These are phyloP conservation scores for Merluccius polli DNA, from an alignment of 2,797 vertebrate species.

Conservation along the genomic window DNA sequence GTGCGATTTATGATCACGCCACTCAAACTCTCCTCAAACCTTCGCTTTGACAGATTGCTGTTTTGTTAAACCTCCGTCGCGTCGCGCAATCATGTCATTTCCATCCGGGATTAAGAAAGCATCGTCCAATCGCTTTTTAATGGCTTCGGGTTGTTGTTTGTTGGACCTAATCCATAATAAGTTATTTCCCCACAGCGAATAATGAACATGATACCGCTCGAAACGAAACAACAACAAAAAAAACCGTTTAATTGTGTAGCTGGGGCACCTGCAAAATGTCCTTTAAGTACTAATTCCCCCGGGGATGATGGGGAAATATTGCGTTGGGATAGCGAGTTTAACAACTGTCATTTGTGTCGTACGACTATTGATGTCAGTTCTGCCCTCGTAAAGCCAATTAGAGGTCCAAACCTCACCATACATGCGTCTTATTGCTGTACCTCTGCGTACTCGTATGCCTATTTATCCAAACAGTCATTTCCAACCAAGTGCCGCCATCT, in stretches of 20 bases:
- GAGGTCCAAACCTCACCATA: background rate
- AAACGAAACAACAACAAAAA: background rate
- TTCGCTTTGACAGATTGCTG: background rate
- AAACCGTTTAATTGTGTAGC: background rate
- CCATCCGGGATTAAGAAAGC: background rate
- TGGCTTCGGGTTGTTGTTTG: background rate
- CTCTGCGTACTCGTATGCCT: background rate
- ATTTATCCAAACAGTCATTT: too few species aligned
- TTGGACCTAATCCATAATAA: background rate
- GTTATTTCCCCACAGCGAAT: background rate
- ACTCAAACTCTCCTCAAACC: background rate
- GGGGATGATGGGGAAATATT: background rate
- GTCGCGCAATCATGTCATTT: background rate
- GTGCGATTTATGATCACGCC: background rate
- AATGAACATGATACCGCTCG: background rate
- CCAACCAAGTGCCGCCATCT: too few species aligned
- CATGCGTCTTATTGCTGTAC: background rate
- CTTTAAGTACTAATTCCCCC: background rate
- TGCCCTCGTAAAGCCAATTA: background rate
- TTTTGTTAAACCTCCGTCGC: background rate
- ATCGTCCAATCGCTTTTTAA: background rate
- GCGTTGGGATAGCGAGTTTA: background rate
- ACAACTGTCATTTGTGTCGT: background rate
- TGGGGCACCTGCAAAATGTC: background rate
- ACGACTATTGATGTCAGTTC: background rate